Percentiles rank a stretch among this genome's conserved stretches.
Conservation (phyloP, 2,113 vertebrate species). For the Psittacula cyanocephala region DNA sequence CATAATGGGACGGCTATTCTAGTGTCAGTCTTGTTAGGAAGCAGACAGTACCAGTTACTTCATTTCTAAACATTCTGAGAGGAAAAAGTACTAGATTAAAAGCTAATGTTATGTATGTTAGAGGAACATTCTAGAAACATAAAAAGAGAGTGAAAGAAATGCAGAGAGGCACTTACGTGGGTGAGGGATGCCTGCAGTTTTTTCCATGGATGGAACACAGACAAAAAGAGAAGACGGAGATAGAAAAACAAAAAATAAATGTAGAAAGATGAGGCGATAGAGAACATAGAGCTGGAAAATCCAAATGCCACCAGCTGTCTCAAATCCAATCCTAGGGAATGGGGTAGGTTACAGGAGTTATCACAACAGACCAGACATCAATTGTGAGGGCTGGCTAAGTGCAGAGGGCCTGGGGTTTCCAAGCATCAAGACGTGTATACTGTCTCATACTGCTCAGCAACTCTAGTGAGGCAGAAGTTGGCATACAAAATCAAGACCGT, state of each 20-base stretch:
- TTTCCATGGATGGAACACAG: constrained; percentile 85
- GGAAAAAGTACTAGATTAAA: constrained; percentile 53
- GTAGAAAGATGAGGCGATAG: constrained; percentile 61
- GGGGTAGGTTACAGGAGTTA: background rate
- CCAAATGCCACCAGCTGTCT: background rate
- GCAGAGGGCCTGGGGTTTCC: background rate
- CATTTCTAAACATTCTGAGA: constrained; percentile 40
- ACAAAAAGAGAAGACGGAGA: constrained; percentile 75
- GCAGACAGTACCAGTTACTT: constrained; percentile 14
- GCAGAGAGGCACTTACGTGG: constrained; percentile 92
- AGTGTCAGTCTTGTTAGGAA: constrained; percentile 74
- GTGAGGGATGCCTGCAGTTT: constrained; percentile 84
- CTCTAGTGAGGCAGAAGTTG: background rate
- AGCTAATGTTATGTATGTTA: constrained; percentile 62
- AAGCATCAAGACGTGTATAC: background rate
- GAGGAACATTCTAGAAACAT: constrained; percentile 24
- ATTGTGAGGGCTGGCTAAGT: background rate
- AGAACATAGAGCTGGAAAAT: constrained; percentile 56
- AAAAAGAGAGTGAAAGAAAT: constrained; percentile 56
- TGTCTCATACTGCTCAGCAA: background rate
- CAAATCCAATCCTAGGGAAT: background rate
- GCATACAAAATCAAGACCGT: background rate
- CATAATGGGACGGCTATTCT: constrained; percentile 21
- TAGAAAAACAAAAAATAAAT: constrained; percentile 68
- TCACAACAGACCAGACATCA: background rate